These are phyloP conservation scores for Tigriopus californicus DNA, from an alignment of 2,888 invertebrate species.

Conservation along the genomic window DNA sequence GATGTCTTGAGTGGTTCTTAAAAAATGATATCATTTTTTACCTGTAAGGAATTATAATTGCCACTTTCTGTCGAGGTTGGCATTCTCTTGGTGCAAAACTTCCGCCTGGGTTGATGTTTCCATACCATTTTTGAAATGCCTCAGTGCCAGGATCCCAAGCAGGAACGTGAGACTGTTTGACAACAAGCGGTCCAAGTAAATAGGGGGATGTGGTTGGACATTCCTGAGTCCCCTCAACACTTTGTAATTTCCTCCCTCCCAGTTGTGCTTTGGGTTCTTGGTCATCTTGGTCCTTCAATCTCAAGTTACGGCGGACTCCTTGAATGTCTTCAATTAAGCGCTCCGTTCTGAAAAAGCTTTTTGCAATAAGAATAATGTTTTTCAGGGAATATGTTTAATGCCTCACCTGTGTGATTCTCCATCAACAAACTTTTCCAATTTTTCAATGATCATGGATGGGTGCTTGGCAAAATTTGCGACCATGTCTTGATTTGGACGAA, in stretches of 20 bases:
- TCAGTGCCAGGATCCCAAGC: conserved; percentile 20
- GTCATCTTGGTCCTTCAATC: neutral
- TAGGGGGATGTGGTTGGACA: conserved; percentile 6
- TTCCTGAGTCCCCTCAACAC: neutral
- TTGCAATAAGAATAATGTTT: neutral
- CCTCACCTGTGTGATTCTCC: neutral
- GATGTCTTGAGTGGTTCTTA: too few species aligned
- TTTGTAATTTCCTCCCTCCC: too few species aligned
- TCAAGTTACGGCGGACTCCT: neutral
- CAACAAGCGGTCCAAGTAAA: neutral
- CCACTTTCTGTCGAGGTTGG: conserved; percentile 58
- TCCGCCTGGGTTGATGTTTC: conserved; percentile 56
- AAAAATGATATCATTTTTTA: too few species aligned
- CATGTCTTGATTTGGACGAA: neutral
- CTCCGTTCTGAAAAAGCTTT: neutral
- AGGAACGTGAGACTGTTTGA: neutral
- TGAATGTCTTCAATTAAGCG: neutral
- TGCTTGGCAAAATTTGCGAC: neutral
- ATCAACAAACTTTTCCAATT: neutral
- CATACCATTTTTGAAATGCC: conserved; percentile 41
- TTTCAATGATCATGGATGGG: neutral
- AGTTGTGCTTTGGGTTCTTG: neutral
- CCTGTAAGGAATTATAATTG: conserved; percentile 80
- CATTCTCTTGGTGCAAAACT: conserved; percentile 55
- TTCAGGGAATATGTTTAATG: neutral